phyloP scores from a whole-genome alignment of 2,797 vertebrate genomes.

The Rhinogobio ventralis region DNA sequence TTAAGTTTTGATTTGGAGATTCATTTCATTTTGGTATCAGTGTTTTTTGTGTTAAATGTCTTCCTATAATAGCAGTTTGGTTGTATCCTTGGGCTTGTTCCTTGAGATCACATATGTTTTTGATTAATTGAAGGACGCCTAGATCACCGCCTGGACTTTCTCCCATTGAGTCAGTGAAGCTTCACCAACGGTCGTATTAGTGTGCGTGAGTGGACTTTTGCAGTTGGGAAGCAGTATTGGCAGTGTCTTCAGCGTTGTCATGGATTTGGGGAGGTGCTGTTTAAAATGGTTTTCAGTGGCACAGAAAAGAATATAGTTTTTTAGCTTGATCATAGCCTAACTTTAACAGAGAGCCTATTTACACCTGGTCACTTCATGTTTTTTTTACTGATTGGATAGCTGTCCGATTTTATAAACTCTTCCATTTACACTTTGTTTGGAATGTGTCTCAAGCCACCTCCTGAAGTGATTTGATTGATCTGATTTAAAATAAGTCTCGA shows the following conservation, averaged over 20 bases:
- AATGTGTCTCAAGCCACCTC: background rate
- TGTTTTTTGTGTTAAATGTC: background rate
- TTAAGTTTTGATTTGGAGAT: background rate
- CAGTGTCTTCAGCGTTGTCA: conserved; percentile 24
- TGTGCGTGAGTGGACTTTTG: conserved; percentile 13
- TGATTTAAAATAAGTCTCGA: no score
- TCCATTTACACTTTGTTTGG: background rate
- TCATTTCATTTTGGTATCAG: background rate
- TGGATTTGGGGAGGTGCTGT: conserved; percentile 38
- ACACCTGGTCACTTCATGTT: background rate
- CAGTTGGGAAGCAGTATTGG: conserved; percentile 8
- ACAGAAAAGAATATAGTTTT: background rate
- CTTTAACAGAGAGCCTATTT: background rate
- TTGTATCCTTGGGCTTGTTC: conserved; percentile 23
- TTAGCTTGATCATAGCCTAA: background rate
- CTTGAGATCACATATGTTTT: conserved; percentile 39
- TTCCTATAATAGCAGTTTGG: background rate
- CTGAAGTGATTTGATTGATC: no score
- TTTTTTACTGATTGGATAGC: no score
- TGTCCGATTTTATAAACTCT: background rate
- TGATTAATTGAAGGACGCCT: conserved; percentile 42
- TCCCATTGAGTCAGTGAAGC: conserved; percentile 24
- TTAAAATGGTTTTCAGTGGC: conserved; percentile 8
- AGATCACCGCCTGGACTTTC: conserved; percentile 16
- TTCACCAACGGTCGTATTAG: background rate